Percentiles rank a stretch among this genome's conserved stretches.
Evolutionary conservation across 2,888 invertebrate species (phyloP).

Genomic region (Cylindroiulus punctatus): DNA sequence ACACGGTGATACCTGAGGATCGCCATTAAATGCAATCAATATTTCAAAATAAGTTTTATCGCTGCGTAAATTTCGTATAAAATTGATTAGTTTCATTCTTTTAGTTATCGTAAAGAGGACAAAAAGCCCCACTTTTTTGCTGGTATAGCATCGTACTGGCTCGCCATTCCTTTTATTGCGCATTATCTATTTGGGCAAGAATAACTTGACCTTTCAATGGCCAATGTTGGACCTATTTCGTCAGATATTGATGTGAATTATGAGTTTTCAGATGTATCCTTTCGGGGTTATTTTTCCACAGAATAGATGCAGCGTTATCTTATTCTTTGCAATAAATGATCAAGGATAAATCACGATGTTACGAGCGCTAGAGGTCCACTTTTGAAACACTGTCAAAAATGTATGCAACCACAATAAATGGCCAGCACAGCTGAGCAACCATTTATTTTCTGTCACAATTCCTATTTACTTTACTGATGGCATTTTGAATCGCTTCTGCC

Average conservation of each 20-base stretch:
- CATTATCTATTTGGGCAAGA: background rate
- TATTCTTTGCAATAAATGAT: conserved; percentile 16
- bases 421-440: background rate
- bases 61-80: background rate
- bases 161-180: background rate
- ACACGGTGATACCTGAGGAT: too few species aligned
- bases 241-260: conserved; percentile 38
- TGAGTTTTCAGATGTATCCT: conserved; percentile 47
- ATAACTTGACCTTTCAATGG: conserved; percentile 18
- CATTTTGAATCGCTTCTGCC: background rate
- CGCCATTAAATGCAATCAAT: too few species aligned
- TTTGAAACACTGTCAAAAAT: conserved; percentile 17
- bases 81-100: background rate
- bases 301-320: conserved; percentile 45
- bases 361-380: conserved; percentile 40
- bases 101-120: background rate
- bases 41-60: too few species aligned
- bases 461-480: background rate
- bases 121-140: background rate
- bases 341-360: conserved; percentile 33
- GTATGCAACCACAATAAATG: conserved; percentile 3
- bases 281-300: conserved; percentile 15
- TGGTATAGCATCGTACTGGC: background rate
- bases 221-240: conserved; percentile 19
- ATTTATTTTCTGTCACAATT: background rate